phyloP scores from a whole-genome alignment of 2,797 vertebrate genomes.

The Sebastes itinus region DNA sequence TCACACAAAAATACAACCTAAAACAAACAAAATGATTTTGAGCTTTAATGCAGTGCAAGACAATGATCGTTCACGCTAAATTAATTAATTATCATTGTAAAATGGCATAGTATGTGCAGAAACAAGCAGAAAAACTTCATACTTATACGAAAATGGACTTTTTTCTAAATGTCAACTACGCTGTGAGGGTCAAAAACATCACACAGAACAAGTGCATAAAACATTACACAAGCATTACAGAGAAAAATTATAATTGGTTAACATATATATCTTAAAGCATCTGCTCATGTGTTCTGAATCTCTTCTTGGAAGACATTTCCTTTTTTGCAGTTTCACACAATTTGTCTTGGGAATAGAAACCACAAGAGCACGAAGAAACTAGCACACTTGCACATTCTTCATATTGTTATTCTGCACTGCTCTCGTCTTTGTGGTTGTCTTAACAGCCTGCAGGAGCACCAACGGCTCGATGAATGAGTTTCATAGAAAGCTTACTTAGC shows the following conservation, averaged over 20 bases:
- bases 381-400: slow-evolving; percentile 22
- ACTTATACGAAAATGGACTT: neutral
- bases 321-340: neutral
- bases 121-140: neutral
- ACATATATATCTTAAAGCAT: neutral
- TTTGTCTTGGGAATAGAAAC: slow-evolving; percentile 32
- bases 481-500: slow-evolving; percentile 36
- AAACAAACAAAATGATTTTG: neutral
- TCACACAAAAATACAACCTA: neutral
- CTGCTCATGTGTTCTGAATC: neutral
- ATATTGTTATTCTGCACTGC: slow-evolving; percentile 37
- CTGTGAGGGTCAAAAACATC: neutral
- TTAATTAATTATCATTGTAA: neutral
- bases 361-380: slow-evolving; percentile 5
- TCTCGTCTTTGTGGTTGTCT: slow-evolving; percentile 16
- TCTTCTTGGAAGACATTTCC: neutral
- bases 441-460: slow-evolving; percentile 37
- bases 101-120: neutral
- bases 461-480: neutral
- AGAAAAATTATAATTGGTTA: neutral
- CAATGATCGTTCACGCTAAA: neutral
- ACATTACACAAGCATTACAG: neutral
- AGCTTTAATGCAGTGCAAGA: neutral
- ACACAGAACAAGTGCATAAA: neutral
- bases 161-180: neutral